Conservation (phyloP, 1,140 invertebrate species). For the Drosophila busckii region DNA sequence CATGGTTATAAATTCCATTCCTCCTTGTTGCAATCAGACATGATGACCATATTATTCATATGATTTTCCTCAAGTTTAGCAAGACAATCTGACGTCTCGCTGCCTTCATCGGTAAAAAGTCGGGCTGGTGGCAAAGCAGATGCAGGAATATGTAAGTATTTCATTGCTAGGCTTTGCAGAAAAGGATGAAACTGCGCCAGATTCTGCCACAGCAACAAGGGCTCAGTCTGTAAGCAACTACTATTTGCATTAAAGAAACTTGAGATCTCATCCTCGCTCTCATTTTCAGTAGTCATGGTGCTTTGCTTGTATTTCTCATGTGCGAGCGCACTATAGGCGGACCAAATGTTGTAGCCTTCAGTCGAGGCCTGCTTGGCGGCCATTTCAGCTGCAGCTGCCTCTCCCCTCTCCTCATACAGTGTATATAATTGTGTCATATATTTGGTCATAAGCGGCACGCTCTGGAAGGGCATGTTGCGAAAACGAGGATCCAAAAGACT, state of each 20-base stretch:
- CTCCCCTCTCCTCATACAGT: neutral
- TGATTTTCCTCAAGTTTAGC: constrained; percentile 13
- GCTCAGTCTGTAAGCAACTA: constrained; percentile 35
- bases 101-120: constrained; percentile 5
- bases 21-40: constrained; percentile 25
- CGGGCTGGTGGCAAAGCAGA: constrained; percentile 21
- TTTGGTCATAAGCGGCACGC: constrained; percentile 19
- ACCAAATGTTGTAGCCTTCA: constrained; percentile 29
- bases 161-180: constrained; percentile 31
- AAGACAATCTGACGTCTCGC: neutral
- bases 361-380: neutral
- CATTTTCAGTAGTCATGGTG: constrained; percentile 1
- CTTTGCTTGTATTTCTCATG: constrained; percentile 25
- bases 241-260: constrained; percentile 29
- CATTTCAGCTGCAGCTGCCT: neutral
- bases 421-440: constrained; percentile 38
- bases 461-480: constrained; percentile 38
- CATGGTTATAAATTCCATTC: constrained; percentile 38
- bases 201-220: constrained; percentile 37
- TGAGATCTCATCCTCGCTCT: constrained; percentile 34
- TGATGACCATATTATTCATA: constrained; percentile 28
- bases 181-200: constrained; percentile 36
- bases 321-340: constrained; percentile 27
- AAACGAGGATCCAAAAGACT: constrained; percentile 40
- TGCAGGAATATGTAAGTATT: constrained; percentile 44